Evolutionary conservation across 2,888 invertebrate genomes (phyloP).

Genomic region (Melinopterus prodromus): DNA sequence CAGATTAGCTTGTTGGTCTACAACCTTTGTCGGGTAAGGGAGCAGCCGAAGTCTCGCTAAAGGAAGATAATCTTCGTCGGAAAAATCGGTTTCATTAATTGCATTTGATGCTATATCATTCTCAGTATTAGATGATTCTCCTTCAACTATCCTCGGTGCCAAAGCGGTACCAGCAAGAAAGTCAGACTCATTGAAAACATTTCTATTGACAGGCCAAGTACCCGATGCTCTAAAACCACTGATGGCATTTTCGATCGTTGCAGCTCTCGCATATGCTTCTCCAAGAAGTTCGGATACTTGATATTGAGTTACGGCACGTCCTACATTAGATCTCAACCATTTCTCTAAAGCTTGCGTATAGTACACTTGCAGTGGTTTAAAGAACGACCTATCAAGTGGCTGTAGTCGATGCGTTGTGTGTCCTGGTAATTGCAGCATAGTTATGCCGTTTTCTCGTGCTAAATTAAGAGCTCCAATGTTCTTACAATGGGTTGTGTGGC

Average conservation of each 20-base stretch:
- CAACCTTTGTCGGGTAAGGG: no score
- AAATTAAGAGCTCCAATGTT: constrained; percentile 12
- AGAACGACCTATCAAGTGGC: constrained; percentile 15
- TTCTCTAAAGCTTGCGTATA: constrained; percentile 5
- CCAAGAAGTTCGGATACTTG: constrained; percentile 39
- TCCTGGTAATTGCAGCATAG: constrained; percentile 18
- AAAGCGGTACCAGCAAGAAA: no score
- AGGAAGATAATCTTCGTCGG: no score
- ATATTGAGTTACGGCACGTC: constrained; percentile 27
- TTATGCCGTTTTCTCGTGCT: constrained; percentile 19
- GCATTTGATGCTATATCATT: no score
- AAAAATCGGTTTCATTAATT: no score
- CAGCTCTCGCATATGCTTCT: constrained; percentile 42
- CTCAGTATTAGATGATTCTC: no score
- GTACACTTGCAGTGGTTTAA: constrained; percentile 9
- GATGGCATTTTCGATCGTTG: constrained; percentile 34
- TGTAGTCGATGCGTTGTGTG: constrained; percentile 26
- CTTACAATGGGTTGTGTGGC: constrained; percentile 14
- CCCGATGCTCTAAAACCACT: no score
- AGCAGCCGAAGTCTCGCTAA: no score
- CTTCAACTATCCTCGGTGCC: no score
- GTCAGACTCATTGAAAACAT: constrained; percentile 8
- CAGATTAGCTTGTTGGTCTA: no score
- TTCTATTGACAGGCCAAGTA: constrained; percentile 40
- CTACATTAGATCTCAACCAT: constrained; percentile 12